Evolutionary conservation across 2,888 invertebrate genomes (phyloP).

Genomic region (Herminia tarsipennalis): DNA sequence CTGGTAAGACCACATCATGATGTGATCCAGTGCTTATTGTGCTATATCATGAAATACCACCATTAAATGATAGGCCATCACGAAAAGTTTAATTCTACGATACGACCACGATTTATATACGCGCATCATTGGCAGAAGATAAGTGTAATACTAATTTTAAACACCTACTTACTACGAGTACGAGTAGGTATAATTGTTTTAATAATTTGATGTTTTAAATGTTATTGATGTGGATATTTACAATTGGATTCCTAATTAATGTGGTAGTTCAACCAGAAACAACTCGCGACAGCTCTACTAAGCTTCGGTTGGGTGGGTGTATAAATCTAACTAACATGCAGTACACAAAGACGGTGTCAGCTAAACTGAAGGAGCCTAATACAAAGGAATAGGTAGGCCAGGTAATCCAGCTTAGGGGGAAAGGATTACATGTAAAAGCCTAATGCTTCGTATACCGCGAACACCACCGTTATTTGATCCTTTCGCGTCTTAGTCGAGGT

Average conservation of each 20-base stretch:
- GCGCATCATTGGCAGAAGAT: too few species aligned
- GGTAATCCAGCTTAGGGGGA: constrained; percentile 77
- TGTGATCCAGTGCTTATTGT: too few species aligned
- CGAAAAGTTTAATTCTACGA: too few species aligned
- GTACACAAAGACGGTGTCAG: constrained; percentile 67
- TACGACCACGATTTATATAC: too few species aligned
- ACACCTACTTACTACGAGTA: too few species aligned
- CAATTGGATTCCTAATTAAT: constrained; percentile 35
- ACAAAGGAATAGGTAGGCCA: constrained; percentile 68
- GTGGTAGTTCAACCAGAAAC: constrained; percentile 37
- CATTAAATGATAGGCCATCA: too few species aligned
- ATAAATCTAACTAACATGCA: constrained; percentile 63
- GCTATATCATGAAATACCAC: too few species aligned
- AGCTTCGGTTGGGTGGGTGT: constrained; percentile 45
- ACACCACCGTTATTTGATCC: constrained; percentile 71
- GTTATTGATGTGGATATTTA: background rate
- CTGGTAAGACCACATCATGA: too few species aligned
- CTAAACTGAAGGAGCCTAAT: constrained; percentile 67
- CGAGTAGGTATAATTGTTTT: too few species aligned
- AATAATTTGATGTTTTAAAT: too few species aligned
- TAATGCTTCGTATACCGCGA: constrained; percentile 64
- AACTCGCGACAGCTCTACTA: constrained; percentile 41
- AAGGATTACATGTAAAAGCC: constrained; percentile 75
- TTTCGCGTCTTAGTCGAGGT: constrained; percentile 60
- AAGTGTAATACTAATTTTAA: too few species aligned